Evolutionary conservation across 2,888 invertebrate genomes (phyloP).

Genomic region (Microdon myrmicae): DNA sequence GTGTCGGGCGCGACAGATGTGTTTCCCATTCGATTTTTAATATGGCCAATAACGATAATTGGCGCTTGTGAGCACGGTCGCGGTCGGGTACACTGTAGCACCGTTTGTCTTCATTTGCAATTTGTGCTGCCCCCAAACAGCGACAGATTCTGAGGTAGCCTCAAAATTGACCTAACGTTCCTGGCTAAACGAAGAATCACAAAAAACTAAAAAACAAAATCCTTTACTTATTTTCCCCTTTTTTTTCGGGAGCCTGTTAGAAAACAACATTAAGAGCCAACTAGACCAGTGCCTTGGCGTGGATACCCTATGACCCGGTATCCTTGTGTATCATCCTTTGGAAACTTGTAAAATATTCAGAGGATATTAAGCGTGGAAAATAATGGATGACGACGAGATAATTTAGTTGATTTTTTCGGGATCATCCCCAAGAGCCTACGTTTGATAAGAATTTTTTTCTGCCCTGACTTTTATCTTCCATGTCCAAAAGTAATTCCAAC

Average conservation of each 20-base stretch:
- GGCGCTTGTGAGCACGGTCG: conserved; percentile 55
- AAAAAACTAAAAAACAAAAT: conserved; percentile 27
- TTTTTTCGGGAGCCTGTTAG: conserved; percentile 37
- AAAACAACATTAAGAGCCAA: conserved; percentile 28
- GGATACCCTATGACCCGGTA: conserved; percentile 19
- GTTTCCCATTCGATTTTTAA: conserved; percentile 67
- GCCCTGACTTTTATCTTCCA: conserved; percentile 11
- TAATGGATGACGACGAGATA: conserved; percentile 9
- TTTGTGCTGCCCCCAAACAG: conserved; percentile 9
- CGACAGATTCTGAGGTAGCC: conserved; percentile 7
- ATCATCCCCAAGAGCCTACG: conserved; percentile 3
- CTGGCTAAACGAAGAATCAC: no score
- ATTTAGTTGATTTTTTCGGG: neutral
- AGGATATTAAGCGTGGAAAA: conserved; percentile 7
- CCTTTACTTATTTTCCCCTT: neutral
- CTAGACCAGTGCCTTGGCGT: conserved; percentile 12
- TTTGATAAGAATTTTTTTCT: conserved; percentile 7
- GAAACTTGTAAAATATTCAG: conserved; percentile 3
- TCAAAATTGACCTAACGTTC: conserved; percentile 26
- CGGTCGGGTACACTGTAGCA: conserved; percentile 37
- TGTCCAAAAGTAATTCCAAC: conserved; percentile 33
- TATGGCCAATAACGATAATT: conserved; percentile 68
- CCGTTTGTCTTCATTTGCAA: conserved; percentile 3
- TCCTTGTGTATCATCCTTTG: neutral
- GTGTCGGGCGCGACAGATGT: conserved; percentile 64